A percentile compares a stretch with the other conserved stretches of the same genome.
Evolutionary conservation across 2,113 vertebrate species (phyloP).

Genomic region (Origma solitaria): DNA sequence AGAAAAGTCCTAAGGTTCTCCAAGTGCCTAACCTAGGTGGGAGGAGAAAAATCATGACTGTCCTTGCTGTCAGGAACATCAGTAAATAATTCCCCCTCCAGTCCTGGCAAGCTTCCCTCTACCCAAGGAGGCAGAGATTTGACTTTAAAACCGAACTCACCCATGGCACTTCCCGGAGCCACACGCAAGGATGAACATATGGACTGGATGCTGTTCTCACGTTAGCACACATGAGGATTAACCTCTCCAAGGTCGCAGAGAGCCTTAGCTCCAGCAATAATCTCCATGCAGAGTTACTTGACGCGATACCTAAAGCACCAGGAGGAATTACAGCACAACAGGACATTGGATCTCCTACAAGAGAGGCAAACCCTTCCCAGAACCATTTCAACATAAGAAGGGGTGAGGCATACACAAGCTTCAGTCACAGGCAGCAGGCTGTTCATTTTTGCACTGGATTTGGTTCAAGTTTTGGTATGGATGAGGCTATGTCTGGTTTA

Average conservation of each 20-base stretch:
- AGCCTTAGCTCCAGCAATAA: not conserved
- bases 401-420: not conserved
- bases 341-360: rapidly evolving
- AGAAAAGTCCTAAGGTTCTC: not conserved
- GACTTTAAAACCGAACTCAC: not conserved
- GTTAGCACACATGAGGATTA: not conserved
- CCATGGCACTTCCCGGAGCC: not conserved
- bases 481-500: not conserved
- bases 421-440: not conserved
- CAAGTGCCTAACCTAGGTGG: not conserved
- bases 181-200: conserved; percentile 10
- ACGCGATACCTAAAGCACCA: not conserved
- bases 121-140: not conserved
- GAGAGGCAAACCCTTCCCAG: not conserved
- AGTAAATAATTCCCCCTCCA: not conserved
- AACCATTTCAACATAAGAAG: not conserved
- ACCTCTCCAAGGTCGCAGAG: conserved; percentile 9
- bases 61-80: not conserved
- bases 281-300: not conserved
- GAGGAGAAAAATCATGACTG: not conserved
- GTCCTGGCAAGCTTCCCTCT: not conserved
- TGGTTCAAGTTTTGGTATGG: not conserved
- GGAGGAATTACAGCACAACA: not conserved
- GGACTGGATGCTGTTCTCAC: not conserved
- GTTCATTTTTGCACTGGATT: not conserved